Conservation (phyloP, 2,888 invertebrate genomes). For the Cosmia trapezina region DNA sequence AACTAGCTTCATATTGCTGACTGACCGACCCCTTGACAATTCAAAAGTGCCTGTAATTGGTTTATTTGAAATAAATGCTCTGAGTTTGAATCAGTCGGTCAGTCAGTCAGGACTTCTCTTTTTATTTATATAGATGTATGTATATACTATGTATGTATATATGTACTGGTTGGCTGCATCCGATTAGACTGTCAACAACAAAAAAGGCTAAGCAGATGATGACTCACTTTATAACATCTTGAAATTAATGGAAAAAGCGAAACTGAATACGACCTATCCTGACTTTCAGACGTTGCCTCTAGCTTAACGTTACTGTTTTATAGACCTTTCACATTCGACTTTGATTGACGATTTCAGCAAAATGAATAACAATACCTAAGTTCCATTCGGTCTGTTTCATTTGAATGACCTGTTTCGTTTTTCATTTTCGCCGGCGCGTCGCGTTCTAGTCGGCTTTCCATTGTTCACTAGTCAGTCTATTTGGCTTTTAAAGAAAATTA, state of each 20-base stretch:
- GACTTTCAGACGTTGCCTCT: conserved; percentile 15
- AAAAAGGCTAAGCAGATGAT: not conserved
- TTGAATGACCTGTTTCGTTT: conserved; percentile 50
- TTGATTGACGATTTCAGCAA: conserved; percentile 56
- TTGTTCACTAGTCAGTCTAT: conserved; percentile 57
- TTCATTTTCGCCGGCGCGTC: conserved; percentile 48
- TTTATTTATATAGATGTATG: too few relatives aligned
- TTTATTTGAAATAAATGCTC: too few relatives aligned
- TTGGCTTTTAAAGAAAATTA: conserved; percentile 43
- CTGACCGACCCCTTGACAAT: too few relatives aligned
- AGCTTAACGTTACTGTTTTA: conserved; percentile 13
- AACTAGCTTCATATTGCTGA: too few relatives aligned
- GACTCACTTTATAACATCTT: not conserved
- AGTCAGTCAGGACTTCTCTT: too few relatives aligned
- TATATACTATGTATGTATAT: too few relatives aligned
- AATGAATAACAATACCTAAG: conserved; percentile 52
- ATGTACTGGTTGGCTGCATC: too few relatives aligned
- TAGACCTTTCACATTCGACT: conserved; percentile 30
- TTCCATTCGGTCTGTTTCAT: conserved; percentile 53
- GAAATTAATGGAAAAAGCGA: not conserved
- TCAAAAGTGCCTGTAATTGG: too few relatives aligned
- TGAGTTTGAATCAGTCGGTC: too few relatives aligned
- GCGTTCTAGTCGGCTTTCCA: conserved; percentile 15
- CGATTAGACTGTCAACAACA: too few relatives aligned
- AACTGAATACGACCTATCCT: conserved; percentile 1